Conservation (phyloP, 2,888 invertebrate genomes). For the Pegoplata infirma region DNA sequence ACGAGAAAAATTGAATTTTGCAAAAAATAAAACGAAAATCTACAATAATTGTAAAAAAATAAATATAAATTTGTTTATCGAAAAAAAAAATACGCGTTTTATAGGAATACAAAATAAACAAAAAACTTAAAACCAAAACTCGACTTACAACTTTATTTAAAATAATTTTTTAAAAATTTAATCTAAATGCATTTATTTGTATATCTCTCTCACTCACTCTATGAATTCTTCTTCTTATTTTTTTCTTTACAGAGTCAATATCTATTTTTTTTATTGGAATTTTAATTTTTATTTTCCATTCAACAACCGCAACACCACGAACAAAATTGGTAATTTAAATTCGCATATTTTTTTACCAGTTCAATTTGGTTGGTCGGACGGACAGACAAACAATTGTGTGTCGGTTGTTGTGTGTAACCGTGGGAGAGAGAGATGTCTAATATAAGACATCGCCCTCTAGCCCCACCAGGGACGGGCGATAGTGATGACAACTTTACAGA, state of each 20-base stretch:
- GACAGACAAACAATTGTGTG: too few species aligned
- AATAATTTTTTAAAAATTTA: not conserved
- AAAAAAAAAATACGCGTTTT: not conserved
- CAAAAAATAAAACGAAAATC: not conserved
- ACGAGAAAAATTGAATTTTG: not conserved
- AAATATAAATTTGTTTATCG: not conserved
- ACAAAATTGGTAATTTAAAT: slow-evolving; percentile 39
- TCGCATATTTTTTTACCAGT: slow-evolving; percentile 20
- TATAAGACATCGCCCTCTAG: slow-evolving; percentile 82
- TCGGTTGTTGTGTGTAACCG: slow-evolving; percentile 63
- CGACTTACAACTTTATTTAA: not conserved
- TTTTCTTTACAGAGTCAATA: slow-evolving; percentile 39
- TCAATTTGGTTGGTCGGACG: slow-evolving; percentile 2
- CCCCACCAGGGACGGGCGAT: slow-evolving; percentile 78
- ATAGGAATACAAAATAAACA: not conserved
- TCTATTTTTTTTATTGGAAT: slow-evolving; percentile 29
- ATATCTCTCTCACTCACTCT: not conserved
- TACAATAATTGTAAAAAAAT: not conserved
- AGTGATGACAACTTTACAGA: slow-evolving; percentile 90
- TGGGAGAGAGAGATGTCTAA: slow-evolving; percentile 80
- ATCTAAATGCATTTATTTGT: not conserved
- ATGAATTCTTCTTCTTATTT: not conserved
- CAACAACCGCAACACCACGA: slow-evolving; percentile 9
- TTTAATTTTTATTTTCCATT: slow-evolving; percentile 21
- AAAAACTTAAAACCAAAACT: not conserved